Evolutionary conservation across 2,888 invertebrate species (phyloP).

Genomic region (Eupelmus urozonus): DNA sequence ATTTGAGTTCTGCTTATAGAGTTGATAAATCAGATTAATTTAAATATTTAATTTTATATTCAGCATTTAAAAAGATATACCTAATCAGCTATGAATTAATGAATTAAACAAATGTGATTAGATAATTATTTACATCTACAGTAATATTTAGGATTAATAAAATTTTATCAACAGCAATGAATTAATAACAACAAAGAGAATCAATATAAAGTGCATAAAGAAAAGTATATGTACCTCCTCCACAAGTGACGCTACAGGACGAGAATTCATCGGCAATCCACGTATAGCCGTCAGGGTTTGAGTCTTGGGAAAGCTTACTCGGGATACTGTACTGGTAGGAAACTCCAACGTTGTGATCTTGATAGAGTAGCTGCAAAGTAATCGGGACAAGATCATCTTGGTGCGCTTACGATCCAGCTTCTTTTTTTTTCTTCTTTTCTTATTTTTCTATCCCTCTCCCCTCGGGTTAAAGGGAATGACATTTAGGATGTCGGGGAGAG

Average conservation of each 20-base stretch:
- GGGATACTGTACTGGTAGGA: conserved; percentile 95
- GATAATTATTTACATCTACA: too few species aligned
- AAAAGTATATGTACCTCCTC: conserved; percentile 88
- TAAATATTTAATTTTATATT: too few species aligned
- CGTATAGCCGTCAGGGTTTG: conserved; percentile 86
- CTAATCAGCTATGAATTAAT: too few species aligned
- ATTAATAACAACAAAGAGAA: too few species aligned
- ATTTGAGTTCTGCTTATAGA: too few species aligned
- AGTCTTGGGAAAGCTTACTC: conserved; percentile 82
- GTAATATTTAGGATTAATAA: too few species aligned
- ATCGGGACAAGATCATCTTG: conserved; percentile 18
- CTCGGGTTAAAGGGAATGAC: not conserved
- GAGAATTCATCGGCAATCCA: conserved; percentile 90
- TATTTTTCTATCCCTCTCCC: not conserved
- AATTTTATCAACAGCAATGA: too few species aligned
- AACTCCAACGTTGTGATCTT: conserved; percentile 91
- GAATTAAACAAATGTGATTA: too few species aligned
- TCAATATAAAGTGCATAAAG: too few species aligned
- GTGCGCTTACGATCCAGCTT: not conserved
- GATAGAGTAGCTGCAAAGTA: conserved; percentile 84
- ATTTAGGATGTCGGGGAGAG: not conserved
- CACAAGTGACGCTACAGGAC: conserved; percentile 91
- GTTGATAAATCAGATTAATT: too few species aligned
- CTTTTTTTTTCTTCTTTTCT: not conserved
- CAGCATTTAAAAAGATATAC: too few species aligned